These are phyloP conservation scores for Parambassis ranga DNA, from an alignment of 2,797 vertebrate species.

Conservation along the genomic window DNA sequence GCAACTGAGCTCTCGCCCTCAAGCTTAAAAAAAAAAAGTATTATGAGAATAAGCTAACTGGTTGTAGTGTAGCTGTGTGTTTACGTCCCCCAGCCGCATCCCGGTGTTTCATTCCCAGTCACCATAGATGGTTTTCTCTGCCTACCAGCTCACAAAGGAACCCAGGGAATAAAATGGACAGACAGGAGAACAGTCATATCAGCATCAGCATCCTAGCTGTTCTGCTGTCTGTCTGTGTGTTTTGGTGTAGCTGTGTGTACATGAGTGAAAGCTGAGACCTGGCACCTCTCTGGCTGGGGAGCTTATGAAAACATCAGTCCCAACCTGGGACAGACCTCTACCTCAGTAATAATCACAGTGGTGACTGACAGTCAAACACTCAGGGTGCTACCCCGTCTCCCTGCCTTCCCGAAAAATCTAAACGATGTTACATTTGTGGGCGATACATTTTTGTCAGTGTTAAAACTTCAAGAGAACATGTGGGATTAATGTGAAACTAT, in stretches of 20 bases:
- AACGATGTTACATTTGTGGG: conserved; percentile 1
- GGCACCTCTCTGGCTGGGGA: conserved; percentile 84
- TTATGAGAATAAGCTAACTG: conserved; percentile 42
- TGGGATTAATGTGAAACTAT: not conserved
- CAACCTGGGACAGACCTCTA: conserved; percentile 81
- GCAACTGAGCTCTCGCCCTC: conserved; percentile 38
- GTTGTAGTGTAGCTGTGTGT: conserved; percentile 1
- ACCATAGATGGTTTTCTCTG: conserved; percentile 86
- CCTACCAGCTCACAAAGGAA: conserved; percentile 83
- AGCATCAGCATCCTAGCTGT: not conserved
- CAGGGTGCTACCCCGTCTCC: not conserved
- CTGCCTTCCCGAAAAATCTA: not conserved
- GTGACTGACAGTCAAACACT: conserved; percentile 83
- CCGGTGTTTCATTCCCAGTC: conserved; percentile 81
- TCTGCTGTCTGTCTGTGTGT: conserved; percentile 10
- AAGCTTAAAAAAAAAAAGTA: conserved; percentile 33
- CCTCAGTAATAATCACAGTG: conserved; percentile 85
- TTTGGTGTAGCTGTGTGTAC: not conserved
- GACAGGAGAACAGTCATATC: conserved; percentile 31
- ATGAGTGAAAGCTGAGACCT: conserved; percentile 2
- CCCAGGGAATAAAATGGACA: conserved; percentile 43
- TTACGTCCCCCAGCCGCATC: conserved; percentile 15
- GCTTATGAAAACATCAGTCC: conserved; percentile 88
- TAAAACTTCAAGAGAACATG: not conserved
- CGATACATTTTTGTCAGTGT: not conserved